These are phyloP conservation scores for Maniola hyperantus DNA, from an alignment of 2,888 invertebrate genomes.

Conservation along the genomic window DNA sequence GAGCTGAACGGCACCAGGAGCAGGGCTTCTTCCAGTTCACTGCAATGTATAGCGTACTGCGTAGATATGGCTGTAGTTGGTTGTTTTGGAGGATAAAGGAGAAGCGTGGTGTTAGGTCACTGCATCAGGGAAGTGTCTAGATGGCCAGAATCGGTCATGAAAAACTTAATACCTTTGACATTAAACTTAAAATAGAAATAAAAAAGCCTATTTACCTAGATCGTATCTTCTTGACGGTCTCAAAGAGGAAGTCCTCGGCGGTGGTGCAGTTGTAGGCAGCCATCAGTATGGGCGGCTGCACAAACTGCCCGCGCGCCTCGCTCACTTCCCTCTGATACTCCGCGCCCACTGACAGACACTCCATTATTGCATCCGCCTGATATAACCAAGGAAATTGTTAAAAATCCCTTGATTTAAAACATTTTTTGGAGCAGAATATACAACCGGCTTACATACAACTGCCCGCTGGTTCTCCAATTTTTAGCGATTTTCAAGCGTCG, in stretches of 20 bases:
- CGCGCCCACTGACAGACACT: slow-evolving; percentile 91
- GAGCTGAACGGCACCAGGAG: slow-evolving; percentile 92
- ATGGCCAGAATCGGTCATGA: neutral
- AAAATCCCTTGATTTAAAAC: no score
- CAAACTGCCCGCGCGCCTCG: slow-evolving; percentile 77
- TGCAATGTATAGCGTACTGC: slow-evolving; percentile 57
- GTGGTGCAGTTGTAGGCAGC: slow-evolving; percentile 88
- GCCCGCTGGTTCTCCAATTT: no score
- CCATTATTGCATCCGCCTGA: slow-evolving; percentile 93
- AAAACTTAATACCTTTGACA: no score
- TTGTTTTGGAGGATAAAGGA: no score
- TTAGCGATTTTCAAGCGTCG: no score
- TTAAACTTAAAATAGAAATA: no score
- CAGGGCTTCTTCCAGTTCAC: slow-evolving; percentile 95
- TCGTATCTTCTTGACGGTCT: slow-evolving; percentile 89
- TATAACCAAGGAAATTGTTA: neutral
- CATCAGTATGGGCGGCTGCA: slow-evolving; percentile 90
- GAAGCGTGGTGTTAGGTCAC: no score
- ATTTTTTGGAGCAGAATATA: neutral
- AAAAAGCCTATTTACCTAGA: slow-evolving; percentile 88
- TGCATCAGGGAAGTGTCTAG: no score
- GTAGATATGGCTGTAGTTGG: no score
- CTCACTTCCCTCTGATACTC: slow-evolving; percentile 83
- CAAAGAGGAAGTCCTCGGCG: slow-evolving; percentile 90
- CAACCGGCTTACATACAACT: no score